A percentile compares a stretch with the other conserved stretches of the same genome.
Conservation (phyloP, 2,888 invertebrate species). For the Erannis defoliaria region DNA sequence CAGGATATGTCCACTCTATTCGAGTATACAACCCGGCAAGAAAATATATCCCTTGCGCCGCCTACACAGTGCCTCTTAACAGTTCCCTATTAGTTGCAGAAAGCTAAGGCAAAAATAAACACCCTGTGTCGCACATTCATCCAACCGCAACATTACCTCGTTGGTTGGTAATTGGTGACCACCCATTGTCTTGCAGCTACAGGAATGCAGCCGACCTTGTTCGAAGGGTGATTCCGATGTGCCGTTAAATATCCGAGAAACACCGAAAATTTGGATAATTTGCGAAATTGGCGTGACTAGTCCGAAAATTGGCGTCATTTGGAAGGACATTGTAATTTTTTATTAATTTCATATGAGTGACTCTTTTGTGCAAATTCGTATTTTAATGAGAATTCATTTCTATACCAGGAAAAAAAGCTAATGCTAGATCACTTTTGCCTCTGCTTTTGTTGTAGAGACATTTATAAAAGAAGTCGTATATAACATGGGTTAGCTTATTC, state of each 20-base stretch:
- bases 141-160: conserved; percentile 30
- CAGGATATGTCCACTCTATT: too few relatives aligned
- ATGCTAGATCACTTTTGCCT: too few relatives aligned
- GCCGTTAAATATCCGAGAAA: conserved; percentile 24
- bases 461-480: too few relatives aligned
- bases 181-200: conserved; percentile 39
- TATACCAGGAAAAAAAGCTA: too few relatives aligned
- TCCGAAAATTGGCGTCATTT: neutral
- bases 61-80: too few relatives aligned
- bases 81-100: too few relatives aligned
- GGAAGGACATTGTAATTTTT: neutral
- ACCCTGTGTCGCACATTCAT: conserved; percentile 24
- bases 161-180: conserved; percentile 42
- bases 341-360: neutral
- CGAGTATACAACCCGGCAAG: too few relatives aligned
- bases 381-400: too few relatives aligned
- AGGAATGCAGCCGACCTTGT: conserved; percentile 46
- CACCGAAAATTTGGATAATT: conserved; percentile 20
- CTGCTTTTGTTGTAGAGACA: too few relatives aligned
- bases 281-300: conserved; percentile 11
- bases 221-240: conserved; percentile 33
- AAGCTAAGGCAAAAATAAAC: too few relatives aligned
- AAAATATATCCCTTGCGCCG: too few relatives aligned
- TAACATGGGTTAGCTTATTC: too few relatives aligned
- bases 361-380: neutral